phyloP scores from a whole-genome alignment of 2,888 invertebrate species.

The Caenorhabditis sp. region DNA sequence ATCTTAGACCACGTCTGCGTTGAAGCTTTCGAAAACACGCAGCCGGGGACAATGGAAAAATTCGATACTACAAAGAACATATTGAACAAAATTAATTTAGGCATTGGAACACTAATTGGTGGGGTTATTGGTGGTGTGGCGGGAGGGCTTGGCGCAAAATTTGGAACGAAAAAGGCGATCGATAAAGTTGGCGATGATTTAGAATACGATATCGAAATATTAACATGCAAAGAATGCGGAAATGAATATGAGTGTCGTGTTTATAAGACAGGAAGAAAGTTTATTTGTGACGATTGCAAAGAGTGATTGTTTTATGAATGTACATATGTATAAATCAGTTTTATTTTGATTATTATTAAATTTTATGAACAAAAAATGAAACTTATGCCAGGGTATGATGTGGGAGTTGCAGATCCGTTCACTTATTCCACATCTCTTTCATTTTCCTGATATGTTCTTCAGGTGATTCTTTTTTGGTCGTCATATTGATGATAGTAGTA shows the following conservation, averaged over 20 bases:
- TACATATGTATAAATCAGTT: too few relatives aligned
- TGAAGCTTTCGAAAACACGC: too few relatives aligned
- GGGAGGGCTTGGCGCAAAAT: background rate
- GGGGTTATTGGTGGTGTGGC: background rate
- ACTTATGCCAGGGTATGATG: too few relatives aligned
- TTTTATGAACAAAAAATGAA: too few relatives aligned
- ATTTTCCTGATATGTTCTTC: background rate
- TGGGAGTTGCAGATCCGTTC: background rate
- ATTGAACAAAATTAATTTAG: too few relatives aligned
- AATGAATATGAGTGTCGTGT: background rate
- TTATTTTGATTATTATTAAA: too few relatives aligned
- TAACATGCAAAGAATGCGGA: background rate
- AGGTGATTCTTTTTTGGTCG: background rate
- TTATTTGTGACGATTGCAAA: background rate
- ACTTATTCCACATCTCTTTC: background rate
- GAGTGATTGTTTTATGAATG: background rate
- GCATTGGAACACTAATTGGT: background rate
- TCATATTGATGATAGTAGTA: background rate
- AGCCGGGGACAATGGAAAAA: too few relatives aligned
- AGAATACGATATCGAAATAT: background rate
- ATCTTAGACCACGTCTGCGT: too few relatives aligned
- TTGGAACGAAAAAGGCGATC: background rate
- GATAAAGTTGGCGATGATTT: background rate
- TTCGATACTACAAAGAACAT: too few relatives aligned
- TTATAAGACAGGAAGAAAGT: background rate